These are phyloP conservation scores for Mus caroli DNA, from an alignment of 2,797 vertebrate species.

Conservation along the genomic window DNA sequence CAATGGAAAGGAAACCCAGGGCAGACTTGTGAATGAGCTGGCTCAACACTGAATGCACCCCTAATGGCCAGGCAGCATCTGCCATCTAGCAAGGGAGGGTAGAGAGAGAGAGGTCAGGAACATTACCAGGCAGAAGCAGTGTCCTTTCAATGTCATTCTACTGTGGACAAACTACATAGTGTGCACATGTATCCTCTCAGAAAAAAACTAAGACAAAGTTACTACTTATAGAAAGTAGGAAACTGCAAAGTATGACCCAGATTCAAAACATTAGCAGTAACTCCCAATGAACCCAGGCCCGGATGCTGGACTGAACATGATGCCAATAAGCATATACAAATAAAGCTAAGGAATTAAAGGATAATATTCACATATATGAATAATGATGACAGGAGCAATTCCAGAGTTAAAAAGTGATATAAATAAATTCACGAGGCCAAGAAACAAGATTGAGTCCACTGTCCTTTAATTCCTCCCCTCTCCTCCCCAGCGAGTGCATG, in stretches of 20 bases:
- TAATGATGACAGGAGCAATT: not conserved
- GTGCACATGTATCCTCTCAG: not conserved
- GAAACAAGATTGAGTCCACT: not conserved
- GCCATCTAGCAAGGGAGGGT: not conserved
- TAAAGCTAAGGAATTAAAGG: not conserved
- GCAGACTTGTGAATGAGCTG: not conserved
- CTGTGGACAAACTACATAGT: not conserved
- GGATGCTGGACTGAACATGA: not conserved
- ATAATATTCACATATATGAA: not conserved
- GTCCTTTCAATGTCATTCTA: not conserved
- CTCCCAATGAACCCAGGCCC: not conserved
- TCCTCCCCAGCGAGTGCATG: not conserved
- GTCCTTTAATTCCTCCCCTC: not conserved
- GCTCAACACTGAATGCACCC: not conserved
- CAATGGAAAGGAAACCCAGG: not conserved
- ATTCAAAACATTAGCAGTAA: constrained; percentile 32
- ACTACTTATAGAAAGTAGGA: not conserved
- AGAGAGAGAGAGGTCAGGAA: not conserved
- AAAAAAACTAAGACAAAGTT: not conserved
- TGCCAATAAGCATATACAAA: not conserved
- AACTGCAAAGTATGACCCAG: not conserved
- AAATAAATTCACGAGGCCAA: constrained; percentile 28
- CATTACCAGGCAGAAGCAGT: constrained; percentile 14
- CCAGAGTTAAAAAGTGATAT: constrained; percentile 13
- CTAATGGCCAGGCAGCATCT: not conserved